Evolutionary conservation across 2,113 vertebrate species (phyloP).

Genomic region (Thunnus maccoyii): DNA sequence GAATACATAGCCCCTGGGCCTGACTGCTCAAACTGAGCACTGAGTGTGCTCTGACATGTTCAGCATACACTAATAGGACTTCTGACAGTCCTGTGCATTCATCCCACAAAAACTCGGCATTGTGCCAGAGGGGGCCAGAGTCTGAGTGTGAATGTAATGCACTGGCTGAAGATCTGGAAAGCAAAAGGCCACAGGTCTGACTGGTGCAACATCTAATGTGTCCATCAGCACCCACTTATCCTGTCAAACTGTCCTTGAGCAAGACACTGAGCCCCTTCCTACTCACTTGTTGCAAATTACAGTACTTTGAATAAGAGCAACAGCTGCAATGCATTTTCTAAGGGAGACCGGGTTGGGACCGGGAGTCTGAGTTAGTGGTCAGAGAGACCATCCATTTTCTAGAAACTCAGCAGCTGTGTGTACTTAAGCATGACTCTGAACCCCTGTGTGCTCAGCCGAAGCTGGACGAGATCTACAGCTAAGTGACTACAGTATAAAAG

Average conservation of each 20-base stretch:
- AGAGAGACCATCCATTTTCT: slow-evolving; percentile 45
- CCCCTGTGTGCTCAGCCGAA: slow-evolving; percentile 28
- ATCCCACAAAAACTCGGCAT: slow-evolving; percentile 60
- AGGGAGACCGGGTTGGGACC: slow-evolving; percentile 15
- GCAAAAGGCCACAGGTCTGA: slow-evolving; percentile 60
- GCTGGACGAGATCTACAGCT: slow-evolving; percentile 26
- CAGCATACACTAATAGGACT: slow-evolving; percentile 80
- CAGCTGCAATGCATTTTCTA: slow-evolving; percentile 56
- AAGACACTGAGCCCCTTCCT: slow-evolving; percentile 30
- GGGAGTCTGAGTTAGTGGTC: slow-evolving; percentile 38
- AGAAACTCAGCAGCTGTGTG: slow-evolving; percentile 56
- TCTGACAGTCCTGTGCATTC: slow-evolving; percentile 78
- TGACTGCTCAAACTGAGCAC: slow-evolving; percentile 74
- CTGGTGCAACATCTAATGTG: slow-evolving; percentile 50
- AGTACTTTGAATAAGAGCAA: slow-evolving; percentile 57
- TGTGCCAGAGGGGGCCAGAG: slow-evolving; percentile 57
- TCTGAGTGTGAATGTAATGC: slow-evolving; percentile 58
- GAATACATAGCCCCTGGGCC: slow-evolving; percentile 79
- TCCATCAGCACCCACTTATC: slow-evolving; percentile 56
- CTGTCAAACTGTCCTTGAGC: slow-evolving; percentile 52
- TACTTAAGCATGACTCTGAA: slow-evolving; percentile 53
- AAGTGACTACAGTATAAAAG: slow-evolving; percentile 8
- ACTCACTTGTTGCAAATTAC: slow-evolving; percentile 57
- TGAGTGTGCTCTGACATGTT: slow-evolving; percentile 70
- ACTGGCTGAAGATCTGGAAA: slow-evolving; percentile 50